Conservation (phyloP, 1,140 invertebrate species). For the Caenorhabditis remanei region DNA sequence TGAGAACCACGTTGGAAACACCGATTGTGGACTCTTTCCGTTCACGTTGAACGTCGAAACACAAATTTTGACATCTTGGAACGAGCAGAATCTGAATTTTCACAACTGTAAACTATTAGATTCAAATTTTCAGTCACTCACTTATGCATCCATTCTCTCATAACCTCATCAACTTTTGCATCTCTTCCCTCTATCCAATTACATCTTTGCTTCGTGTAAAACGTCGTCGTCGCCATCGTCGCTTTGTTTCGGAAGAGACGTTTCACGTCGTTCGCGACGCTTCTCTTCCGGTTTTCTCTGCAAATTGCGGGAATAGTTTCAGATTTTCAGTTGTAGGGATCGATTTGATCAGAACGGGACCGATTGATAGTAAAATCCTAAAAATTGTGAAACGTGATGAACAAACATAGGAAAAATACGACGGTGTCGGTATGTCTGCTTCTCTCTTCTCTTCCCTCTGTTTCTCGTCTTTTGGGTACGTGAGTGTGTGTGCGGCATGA, state of each 20-base stretch:
- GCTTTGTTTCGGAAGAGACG: slow-evolving; percentile 21
- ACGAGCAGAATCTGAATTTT: slow-evolving; percentile 73
- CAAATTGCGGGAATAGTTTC: not conserved
- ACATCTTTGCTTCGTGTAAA: slow-evolving; percentile 36
- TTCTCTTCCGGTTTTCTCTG: slow-evolving; percentile 3
- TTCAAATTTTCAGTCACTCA: slow-evolving; percentile 44
- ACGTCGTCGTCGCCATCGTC: slow-evolving; percentile 50
- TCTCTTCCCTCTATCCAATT: slow-evolving; percentile 64
- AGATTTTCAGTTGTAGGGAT: not conserved
- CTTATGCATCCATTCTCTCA: slow-evolving; percentile 70
- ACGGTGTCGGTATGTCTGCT: not conserved
- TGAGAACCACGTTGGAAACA: slow-evolving; percentile 71
- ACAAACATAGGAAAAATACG: not conserved
- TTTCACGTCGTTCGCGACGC: not conserved
- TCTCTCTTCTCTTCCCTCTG: not conserved
- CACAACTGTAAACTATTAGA: not conserved
- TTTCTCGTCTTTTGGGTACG: slow-evolving; percentile 2
- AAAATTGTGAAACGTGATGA: slow-evolving; percentile 14
- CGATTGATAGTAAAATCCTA: not conserved
- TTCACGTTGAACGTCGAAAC: slow-evolving; percentile 77
- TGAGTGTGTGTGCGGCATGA: not conserved
- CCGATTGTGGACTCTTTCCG: slow-evolving; percentile 70
- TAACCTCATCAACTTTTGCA: slow-evolving; percentile 72
- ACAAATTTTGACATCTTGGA: slow-evolving; percentile 68
- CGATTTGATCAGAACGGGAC: not conserved